These are phyloP conservation scores for Castor canadensis DNA, from an alignment of 2,113 vertebrate species.

Conservation along the genomic window DNA sequence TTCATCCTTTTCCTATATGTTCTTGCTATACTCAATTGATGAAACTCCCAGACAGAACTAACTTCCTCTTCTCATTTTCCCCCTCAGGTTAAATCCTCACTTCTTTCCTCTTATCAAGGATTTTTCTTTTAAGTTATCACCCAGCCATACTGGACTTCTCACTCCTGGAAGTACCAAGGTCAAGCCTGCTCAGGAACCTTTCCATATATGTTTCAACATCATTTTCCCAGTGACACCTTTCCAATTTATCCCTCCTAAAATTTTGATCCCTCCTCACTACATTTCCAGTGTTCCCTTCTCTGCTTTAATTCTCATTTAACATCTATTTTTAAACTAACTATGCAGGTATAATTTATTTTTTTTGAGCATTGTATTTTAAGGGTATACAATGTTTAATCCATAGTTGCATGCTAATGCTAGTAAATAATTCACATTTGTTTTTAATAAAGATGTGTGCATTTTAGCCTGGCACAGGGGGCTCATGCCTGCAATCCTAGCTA, in stretches of 20 bases:
- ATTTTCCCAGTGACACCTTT: background rate
- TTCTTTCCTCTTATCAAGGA: background rate
- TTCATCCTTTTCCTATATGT: accelerated
- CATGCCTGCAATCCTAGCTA: too few species aligned
- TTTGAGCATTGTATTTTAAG: background rate
- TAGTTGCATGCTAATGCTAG: background rate
- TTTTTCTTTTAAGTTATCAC: too few species aligned
- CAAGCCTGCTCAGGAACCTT: background rate
- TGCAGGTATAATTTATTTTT: accelerated
- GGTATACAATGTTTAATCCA: background rate
- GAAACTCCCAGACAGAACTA: background rate
- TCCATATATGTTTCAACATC: too few species aligned
- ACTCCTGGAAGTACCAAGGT: background rate
- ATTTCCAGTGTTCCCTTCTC: background rate
- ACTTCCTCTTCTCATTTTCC: background rate
- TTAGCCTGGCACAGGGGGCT: too few species aligned
- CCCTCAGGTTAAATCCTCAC: background rate
- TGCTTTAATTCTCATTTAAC: background rate
- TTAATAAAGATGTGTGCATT: too few species aligned
- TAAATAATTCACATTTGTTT: background rate
- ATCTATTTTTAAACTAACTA: background rate
- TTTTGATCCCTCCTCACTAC: background rate
- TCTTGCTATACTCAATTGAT: too few species aligned
- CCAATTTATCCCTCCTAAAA: background rate
- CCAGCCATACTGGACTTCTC: accelerated